Evolutionary conservation across 2,797 vertebrate genomes (phyloP).

Genomic region (Periparus ater): DNA sequence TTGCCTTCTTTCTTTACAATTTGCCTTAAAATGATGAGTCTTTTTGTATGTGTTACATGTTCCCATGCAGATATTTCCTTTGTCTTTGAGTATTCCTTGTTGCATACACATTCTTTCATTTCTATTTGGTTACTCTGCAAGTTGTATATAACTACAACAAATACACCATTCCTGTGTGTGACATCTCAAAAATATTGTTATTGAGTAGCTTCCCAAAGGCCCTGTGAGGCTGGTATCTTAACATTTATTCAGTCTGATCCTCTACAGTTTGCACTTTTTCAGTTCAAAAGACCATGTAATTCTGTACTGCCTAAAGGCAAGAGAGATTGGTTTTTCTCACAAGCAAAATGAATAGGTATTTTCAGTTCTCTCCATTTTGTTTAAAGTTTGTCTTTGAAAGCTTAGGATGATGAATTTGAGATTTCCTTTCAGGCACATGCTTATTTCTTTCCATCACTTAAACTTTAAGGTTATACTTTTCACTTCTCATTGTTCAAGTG

Average conservation of each 20-base stretch:
- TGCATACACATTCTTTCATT: not conserved
- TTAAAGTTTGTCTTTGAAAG: slow-evolving; percentile 59
- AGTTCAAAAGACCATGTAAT: slow-evolving; percentile 45
- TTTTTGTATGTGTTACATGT: not conserved
- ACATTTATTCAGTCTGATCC: slow-evolving; percentile 64
- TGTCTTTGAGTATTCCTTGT: not conserved
- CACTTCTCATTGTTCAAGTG: slow-evolving; percentile 10
- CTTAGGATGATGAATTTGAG: slow-evolving; percentile 30
- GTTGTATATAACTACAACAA: slow-evolving; percentile 50
- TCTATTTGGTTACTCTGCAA: slow-evolving; percentile 38
- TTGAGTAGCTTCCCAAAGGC: slow-evolving; percentile 26
- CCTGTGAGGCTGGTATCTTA: slow-evolving; percentile 38
- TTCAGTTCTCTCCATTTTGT: slow-evolving; percentile 55
- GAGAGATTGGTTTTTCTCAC: slow-evolving; percentile 51
- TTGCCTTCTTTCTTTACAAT: not conserved
- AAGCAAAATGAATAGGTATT: slow-evolving; percentile 64
- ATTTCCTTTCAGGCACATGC: slow-evolving; percentile 21
- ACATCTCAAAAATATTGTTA: slow-evolving; percentile 49
- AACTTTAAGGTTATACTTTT: slow-evolving; percentile 35
- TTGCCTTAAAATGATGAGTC: not conserved
- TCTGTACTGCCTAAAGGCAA: slow-evolving; percentile 48
- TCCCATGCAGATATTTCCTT: not conserved
- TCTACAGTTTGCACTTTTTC: slow-evolving; percentile 46
- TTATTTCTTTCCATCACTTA: slow-evolving; percentile 30
- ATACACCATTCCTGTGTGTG: slow-evolving; percentile 14